Percentiles rank a stretch among this genome's conserved stretches.
These are phyloP conservation scores for Hydractinia symbiolongicarpus DNA, from an alignment of 30 jellyfish, hydroid and myxozoan species.

Conservation along the genomic window DNA sequence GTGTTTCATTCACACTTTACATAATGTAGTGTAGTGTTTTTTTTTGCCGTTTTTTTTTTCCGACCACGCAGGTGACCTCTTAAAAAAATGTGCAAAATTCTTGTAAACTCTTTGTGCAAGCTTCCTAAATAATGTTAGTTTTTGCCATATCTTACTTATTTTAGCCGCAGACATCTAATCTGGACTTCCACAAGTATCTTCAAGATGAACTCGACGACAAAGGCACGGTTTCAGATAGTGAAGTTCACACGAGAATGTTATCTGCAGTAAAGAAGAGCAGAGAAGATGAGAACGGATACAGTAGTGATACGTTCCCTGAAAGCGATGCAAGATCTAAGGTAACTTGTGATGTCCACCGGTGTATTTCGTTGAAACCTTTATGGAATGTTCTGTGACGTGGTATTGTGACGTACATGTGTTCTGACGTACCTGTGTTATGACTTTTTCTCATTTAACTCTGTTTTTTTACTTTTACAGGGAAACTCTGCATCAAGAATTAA, in stretches of 20 bases:
- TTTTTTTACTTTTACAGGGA: too few relatives aligned
- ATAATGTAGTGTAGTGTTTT: too few relatives aligned
- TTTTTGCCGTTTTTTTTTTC: too few relatives aligned
- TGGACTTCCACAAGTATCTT: slow-evolving; percentile 15
- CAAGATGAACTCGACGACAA: slow-evolving; percentile 16
- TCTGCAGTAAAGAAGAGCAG: not conserved
- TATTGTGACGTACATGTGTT: too few relatives aligned
- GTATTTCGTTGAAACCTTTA: too few relatives aligned
- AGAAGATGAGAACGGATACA: slow-evolving; percentile 4
- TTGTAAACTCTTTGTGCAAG: not conserved
- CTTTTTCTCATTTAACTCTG: too few relatives aligned
- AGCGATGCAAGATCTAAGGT: too few relatives aligned
- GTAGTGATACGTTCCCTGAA: slow-evolving; percentile 6
- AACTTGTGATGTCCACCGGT: too few relatives aligned
- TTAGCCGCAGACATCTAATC: slow-evolving; percentile 20
- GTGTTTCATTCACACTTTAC: too few relatives aligned
- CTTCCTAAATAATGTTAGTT: not conserved
- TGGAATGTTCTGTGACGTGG: too few relatives aligned
- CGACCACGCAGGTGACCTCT: not conserved
- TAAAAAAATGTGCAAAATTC: not conserved
- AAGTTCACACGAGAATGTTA: slow-evolving; percentile 2
- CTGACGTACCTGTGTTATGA: too few relatives aligned
- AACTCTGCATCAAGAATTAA: too few relatives aligned
- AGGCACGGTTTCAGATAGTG: slow-evolving; percentile 36
- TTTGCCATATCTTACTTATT: not conserved